These are phyloP conservation scores for Scyliorhinus canicula DNA, from an alignment of 2,797 vertebrate genomes.

Conservation along the genomic window DNA sequence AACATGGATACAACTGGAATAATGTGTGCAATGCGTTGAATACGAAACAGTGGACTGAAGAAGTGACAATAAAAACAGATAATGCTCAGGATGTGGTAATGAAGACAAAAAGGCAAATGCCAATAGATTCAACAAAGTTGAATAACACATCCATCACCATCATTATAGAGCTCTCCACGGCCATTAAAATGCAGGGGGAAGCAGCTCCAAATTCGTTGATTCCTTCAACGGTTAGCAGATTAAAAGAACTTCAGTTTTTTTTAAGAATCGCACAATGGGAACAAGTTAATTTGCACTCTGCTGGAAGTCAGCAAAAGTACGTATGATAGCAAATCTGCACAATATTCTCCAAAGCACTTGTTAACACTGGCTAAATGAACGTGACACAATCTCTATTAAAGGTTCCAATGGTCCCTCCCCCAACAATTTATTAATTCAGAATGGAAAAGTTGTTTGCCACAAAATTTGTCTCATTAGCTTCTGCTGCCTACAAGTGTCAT, in stretches of 20 bases:
- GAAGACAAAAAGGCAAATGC: not conserved
- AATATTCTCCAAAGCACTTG: not conserved
- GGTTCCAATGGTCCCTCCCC: not conserved
- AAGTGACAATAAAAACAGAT: not conserved
- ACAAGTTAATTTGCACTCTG: not conserved
- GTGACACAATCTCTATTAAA: too few species aligned
- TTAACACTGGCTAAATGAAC: not conserved
- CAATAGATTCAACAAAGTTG: not conserved
- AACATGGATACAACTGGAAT: not conserved
- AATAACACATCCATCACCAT: not conserved
- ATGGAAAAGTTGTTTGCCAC: not conserved
- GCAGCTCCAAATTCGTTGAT: not conserved
- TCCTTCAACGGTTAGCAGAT: not conserved
- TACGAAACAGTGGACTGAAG: not conserved
- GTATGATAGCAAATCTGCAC: not conserved
- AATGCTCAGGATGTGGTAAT: not conserved
- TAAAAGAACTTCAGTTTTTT: not conserved
- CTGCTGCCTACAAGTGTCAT: too few species aligned
- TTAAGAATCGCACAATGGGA: not conserved
- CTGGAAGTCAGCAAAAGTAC: not conserved
- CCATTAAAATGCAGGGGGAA: not conserved
- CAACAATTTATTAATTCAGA: not conserved
- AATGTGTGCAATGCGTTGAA: conserved; percentile 12
- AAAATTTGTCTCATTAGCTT: too few species aligned
- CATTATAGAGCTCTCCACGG: not conserved